Percentiles rank a stretch among this genome's conserved stretches.
Evolutionary conservation across 2,888 invertebrate species (phyloP).

Genomic region (Stenodema calcarata): DNA sequence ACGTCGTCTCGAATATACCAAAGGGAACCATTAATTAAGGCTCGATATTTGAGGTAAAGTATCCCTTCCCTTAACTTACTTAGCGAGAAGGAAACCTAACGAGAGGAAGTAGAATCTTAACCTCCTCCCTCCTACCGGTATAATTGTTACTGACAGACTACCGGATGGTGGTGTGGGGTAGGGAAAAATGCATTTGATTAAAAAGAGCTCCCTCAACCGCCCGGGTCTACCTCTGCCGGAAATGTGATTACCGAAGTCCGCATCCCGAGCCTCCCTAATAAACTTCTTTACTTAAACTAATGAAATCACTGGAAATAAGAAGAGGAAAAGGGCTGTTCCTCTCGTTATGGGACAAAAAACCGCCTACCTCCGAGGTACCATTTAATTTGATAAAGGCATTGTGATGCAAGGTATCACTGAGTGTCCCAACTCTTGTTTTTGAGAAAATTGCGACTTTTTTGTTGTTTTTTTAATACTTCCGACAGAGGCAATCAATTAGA

Average conservation of each 20-base stretch:
- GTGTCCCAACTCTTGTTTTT: neutral
- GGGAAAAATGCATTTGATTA: slow-evolving; percentile 47
- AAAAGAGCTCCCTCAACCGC: slow-evolving; percentile 12
- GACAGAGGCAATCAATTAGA: neutral
- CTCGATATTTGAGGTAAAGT: slow-evolving; percentile 27
- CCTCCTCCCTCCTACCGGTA: neutral
- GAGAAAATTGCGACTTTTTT: neutral
- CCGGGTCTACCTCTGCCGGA: neutral
- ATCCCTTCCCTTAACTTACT: slow-evolving; percentile 27
- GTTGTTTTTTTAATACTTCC: neutral
- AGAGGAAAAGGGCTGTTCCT: slow-evolving; percentile 13
- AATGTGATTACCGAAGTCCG: slow-evolving; percentile 37
- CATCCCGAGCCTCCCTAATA: neutral
- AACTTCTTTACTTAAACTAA: slow-evolving; percentile 38
- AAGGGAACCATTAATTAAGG: slow-evolving; percentile 43
- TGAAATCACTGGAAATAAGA: slow-evolving; percentile 36
- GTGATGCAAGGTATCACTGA: slow-evolving; percentile 37
- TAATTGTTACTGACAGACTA: slow-evolving; percentile 45
- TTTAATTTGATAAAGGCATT: slow-evolving; percentile 40
- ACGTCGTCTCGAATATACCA: slow-evolving; percentile 36
- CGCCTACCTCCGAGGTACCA: neutral
- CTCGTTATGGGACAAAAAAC: neutral
- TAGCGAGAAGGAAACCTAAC: neutral
- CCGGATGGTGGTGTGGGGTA: neutral
- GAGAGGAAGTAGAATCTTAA: slow-evolving; percentile 8